These are phyloP conservation scores for Colinus virginianus DNA, from an alignment of 2,113 vertebrate species.

Conservation along the genomic window DNA sequence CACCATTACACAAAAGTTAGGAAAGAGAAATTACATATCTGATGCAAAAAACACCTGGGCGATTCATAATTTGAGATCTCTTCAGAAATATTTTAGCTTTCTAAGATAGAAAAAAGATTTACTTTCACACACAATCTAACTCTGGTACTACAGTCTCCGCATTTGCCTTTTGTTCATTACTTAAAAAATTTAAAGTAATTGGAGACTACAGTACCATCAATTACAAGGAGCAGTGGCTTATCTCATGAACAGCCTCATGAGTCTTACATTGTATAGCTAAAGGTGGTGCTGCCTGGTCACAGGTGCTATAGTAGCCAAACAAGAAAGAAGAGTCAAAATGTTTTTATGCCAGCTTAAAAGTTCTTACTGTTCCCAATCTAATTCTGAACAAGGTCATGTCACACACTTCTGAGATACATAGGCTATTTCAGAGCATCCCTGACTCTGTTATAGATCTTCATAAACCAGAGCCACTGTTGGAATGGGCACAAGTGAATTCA, in stretches of 20 bases:
- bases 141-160: not conserved
- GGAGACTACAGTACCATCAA: not conserved
- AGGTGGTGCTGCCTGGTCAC: not conserved
- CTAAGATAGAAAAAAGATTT: not conserved
- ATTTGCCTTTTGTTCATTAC: not conserved
- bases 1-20: not conserved
- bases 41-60: not conserved
- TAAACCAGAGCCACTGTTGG: not conserved
- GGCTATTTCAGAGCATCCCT: not conserved
- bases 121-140: not conserved
- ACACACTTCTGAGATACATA: not conserved
- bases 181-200: conserved; percentile 6
- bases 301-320: not conserved
- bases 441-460: conserved; percentile 13
- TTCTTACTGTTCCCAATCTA: not conserved
- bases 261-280: not conserved
- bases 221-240: not conserved
- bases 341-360: not conserved
- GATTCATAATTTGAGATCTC: not conserved
- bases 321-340: not conserved
- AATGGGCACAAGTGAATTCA: not conserved
- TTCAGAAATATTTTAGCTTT: not conserved
- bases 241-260: not conserved
- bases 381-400: not conserved
- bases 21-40: not conserved